Conservation (phyloP, 2,113 vertebrate genomes). For the Lophotis ruficrista region DNA sequence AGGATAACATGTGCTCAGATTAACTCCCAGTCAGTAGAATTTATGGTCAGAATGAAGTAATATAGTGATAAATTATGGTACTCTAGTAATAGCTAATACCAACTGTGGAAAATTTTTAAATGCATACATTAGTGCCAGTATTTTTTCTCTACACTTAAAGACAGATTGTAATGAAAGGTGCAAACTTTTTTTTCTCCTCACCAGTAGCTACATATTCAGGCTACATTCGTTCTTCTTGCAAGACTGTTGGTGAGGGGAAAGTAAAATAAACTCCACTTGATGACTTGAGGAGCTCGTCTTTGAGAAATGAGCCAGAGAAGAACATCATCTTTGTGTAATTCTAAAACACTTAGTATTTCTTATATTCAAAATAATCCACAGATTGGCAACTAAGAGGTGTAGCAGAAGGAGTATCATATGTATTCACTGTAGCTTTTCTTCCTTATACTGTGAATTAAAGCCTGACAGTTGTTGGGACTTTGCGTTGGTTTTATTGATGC, state of each 20-base stretch:
- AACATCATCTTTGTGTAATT: neutral
- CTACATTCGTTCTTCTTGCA: neutral
- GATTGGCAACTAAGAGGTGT: neutral
- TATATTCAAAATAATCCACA: neutral
- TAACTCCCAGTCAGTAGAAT: neutral
- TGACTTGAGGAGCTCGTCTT: neutral
- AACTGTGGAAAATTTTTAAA: neutral
- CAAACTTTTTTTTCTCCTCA: neutral
- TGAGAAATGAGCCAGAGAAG: neutral
- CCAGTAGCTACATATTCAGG: neutral
- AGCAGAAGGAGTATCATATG: neutral
- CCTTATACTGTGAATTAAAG: neutral
- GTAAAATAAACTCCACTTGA: neutral
- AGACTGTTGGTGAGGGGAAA: neutral
- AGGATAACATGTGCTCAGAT: neutral
- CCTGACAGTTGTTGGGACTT: neutral
- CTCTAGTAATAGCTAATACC: neutral
- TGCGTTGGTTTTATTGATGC: neutral
- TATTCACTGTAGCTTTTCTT: neutral
- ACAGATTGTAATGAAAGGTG: neutral
- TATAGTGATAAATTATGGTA: neutral
- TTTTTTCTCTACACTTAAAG: neutral
- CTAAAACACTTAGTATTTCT: neutral
- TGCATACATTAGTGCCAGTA: neutral
- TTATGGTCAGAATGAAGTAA: neutral